These are phyloP conservation scores for Danio tinwini DNA, from an alignment of 2,797 vertebrate genomes.

Conservation along the genomic window DNA sequence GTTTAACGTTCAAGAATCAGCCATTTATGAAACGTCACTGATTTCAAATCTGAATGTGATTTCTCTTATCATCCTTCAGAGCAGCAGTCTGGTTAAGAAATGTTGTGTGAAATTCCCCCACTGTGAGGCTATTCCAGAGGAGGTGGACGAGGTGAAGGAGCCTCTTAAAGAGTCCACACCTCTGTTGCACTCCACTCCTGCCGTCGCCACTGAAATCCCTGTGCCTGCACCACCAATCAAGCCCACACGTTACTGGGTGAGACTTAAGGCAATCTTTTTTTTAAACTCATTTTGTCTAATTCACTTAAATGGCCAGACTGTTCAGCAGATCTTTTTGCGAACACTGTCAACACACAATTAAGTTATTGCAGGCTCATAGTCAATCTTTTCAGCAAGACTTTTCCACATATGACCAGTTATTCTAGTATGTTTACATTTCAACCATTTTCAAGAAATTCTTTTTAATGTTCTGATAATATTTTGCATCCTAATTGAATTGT, in stretches of 20 bases:
- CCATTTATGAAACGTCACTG: not conserved
- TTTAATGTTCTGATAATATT: too few species aligned
- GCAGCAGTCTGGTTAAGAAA: slow-evolving; percentile 46
- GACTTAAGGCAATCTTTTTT: slow-evolving; percentile 20
- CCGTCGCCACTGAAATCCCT: slow-evolving; percentile 58
- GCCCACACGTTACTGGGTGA: slow-evolving; percentile 81
- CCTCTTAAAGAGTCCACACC: slow-evolving; percentile 62
- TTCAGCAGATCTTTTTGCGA: too few species aligned
- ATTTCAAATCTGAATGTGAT: not conserved
- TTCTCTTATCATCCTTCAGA: slow-evolving; percentile 56
- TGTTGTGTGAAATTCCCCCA: slow-evolving; percentile 61
- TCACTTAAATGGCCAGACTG: too few species aligned
- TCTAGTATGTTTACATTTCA: too few species aligned
- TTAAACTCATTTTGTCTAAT: too few species aligned
- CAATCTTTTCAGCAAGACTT: too few species aligned
- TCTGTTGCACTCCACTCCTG: slow-evolving; percentile 59
- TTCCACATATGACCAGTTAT: too few species aligned
- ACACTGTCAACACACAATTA: too few species aligned
- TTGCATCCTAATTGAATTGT: too few species aligned
- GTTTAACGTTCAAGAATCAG: not conserved
- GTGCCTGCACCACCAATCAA: not conserved
- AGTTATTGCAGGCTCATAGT: too few species aligned
- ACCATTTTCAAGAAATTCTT: too few species aligned
- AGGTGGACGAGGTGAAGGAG: slow-evolving; percentile 66
- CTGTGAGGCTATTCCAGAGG: slow-evolving; percentile 66